Conservation (phyloP, 2,888 invertebrate species). For the Hypsopygia costalis region DNA sequence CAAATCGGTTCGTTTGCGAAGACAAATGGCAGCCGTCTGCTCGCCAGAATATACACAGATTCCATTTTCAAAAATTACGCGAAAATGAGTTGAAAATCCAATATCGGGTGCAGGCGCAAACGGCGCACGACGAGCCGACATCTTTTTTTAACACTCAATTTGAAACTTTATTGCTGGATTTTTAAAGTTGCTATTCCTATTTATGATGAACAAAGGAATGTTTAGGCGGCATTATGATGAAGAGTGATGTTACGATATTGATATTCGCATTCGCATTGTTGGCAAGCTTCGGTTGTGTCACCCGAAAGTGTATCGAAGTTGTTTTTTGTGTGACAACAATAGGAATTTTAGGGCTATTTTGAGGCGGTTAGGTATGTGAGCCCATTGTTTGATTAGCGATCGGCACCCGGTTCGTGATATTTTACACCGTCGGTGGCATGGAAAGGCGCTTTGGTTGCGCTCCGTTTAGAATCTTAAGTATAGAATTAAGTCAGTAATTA, state of each 20-base stretch:
- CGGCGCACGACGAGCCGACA: constrained; percentile 23
- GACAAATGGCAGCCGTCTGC: constrained; percentile 69
- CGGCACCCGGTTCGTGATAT: constrained; percentile 55
- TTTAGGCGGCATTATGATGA: constrained; percentile 37
- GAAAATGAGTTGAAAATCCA: constrained; percentile 61
- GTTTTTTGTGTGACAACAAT: constrained; percentile 55
- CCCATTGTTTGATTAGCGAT: constrained; percentile 70
- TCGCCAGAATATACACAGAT: constrained; percentile 51
- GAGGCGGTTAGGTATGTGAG: constrained; percentile 41
- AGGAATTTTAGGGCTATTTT: constrained; percentile 50
- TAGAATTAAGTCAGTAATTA: constrained; percentile 67
- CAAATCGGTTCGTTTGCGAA: constrained; percentile 77
- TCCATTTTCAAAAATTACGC: constrained; percentile 68
- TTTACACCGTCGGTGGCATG: constrained; percentile 71
- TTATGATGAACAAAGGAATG: constrained; percentile 22
- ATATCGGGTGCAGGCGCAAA: constrained; percentile 43
- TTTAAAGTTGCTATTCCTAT: constrained; percentile 16
- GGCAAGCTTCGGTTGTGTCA: constrained; percentile 49
- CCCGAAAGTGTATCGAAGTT: constrained; percentile 37
- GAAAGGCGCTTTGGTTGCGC: constrained; percentile 60
- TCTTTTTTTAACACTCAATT: constrained; percentile 34
- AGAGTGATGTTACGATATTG: constrained; percentile 44
- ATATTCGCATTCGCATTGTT: constrained; percentile 47
- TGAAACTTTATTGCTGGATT: constrained; percentile 16
- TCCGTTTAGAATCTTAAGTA: constrained; percentile 65